Conservation (phyloP, 1,140 invertebrate species). For the Saccostrea glomerata region DNA sequence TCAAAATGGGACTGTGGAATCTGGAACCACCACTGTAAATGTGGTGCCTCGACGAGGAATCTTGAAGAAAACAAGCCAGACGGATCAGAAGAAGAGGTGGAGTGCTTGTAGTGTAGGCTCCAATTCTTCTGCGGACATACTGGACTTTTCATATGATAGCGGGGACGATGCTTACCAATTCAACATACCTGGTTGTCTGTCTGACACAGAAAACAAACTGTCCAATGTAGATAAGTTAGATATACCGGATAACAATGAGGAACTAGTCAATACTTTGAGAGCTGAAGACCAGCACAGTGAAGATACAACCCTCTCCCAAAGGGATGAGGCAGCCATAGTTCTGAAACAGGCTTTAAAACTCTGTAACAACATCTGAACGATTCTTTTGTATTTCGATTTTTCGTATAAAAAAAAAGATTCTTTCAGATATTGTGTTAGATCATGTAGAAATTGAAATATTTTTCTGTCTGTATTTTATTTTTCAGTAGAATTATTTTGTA, state of each 20-base stretch:
- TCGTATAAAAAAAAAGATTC: neutral
- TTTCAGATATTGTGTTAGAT: neutral
- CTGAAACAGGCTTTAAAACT: slow-evolving; percentile 9
- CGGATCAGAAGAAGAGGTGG: slow-evolving; percentile 68
- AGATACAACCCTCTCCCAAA: neutral
- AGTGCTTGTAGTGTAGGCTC: slow-evolving; percentile 75
- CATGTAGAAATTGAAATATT: neutral
- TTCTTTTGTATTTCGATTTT: slow-evolving; percentile 1
- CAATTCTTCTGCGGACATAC: slow-evolving; percentile 76
- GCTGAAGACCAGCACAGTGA: neutral
- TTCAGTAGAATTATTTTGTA: neutral
- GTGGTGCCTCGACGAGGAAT: slow-evolving; percentile 68
- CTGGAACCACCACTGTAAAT: slow-evolving; percentile 22
- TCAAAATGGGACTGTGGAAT: neutral
- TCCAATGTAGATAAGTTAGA: neutral
- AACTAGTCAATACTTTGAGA: slow-evolving; percentile 2
- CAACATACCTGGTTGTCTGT: slow-evolving; percentile 1
- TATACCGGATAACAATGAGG: neutral
- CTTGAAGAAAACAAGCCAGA: slow-evolving; percentile 64
- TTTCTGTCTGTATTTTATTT: neutral
- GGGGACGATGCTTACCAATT: slow-evolving; percentile 60
- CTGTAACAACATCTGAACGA: neutral
- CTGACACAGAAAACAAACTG: neutral
- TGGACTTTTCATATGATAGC: slow-evolving; percentile 77
- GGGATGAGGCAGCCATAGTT: neutral